Base-by-base conservation (phyloP, 2,888 invertebrate species). In the Caenorhabditis sinica region DNA sequence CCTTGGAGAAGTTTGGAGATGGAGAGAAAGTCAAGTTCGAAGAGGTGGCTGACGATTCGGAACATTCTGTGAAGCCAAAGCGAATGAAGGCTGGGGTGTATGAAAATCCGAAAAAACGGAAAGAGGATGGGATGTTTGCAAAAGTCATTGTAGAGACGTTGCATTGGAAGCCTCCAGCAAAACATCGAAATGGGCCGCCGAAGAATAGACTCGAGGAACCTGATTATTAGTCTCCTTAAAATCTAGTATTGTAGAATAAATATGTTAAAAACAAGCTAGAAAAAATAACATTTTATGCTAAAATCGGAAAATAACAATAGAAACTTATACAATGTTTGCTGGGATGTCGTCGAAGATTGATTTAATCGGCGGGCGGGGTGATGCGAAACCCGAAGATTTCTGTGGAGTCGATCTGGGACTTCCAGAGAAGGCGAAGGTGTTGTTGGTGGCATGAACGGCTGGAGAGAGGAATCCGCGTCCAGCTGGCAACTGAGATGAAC, bases 381-480 rank as follows among this genome's bases (percentile, higher is more conserved):
- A 23, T 23, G 45, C 30, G 4, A 15, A n/a, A 9, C 23, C 0
- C 5, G 65, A 11, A 9, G 36, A 28, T 17, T 77, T 77, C 25
- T 43, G 69, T 6, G 77, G 69, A 45, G 71, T 17, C 3, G 9
- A n/a, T 30, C n/a, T 60, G 6, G 28, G 25, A 25, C 20, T 63
- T 25, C 28, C 53, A n/a, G 60, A 60, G 33, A 56, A 65, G n/a
- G 60, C 36, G 28, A 53, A 63, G 5, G 25, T n/a, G 28, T 17
- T 40, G 11, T 15, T 36, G 60, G 68, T 36, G 17, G 60, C 36
- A n/a, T 77, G 60, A 25, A 45, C 20, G 13, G 77, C 63, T 20
- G 79, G 79, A 28, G 79, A 72, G 6, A 79, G 56, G 65, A 72
- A 79, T 0, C 79, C 79, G 36, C 79, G 79, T 33, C 71, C 79